A percentile compares a stretch with the other conserved stretches of the same genome.
phyloP scores from a whole-genome alignment of 2,888 invertebrate genomes.

The Torymus tubicola region DNA sequence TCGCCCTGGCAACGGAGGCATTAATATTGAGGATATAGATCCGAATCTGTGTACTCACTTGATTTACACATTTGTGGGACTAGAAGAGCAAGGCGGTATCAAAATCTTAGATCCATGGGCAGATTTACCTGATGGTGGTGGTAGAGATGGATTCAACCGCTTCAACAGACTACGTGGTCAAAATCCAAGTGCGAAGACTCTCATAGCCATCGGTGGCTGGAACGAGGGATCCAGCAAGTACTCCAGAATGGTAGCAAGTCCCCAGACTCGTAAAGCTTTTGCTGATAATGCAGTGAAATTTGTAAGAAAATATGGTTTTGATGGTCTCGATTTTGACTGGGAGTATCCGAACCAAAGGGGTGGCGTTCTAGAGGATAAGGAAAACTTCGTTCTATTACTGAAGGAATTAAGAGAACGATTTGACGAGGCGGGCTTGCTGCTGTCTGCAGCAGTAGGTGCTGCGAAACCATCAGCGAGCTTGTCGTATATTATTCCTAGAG shows the following conservation, averaged over 20 bases:
- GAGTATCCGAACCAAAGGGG: slow-evolving; percentile 82
- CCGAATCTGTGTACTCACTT: slow-evolving; percentile 85
- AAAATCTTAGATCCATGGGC: slow-evolving; percentile 80
- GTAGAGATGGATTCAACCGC: slow-evolving; percentile 75
- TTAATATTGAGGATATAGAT: slow-evolving; percentile 82
- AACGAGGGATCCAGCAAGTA: slow-evolving; percentile 81
- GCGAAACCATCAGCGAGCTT: slow-evolving; percentile 76
- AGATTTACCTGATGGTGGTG: slow-evolving; percentile 79
- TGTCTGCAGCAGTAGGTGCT: slow-evolving; percentile 77
- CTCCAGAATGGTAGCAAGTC: slow-evolving; percentile 79
- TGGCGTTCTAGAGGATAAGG: slow-evolving; percentile 74
- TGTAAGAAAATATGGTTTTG: slow-evolving; percentile 79
- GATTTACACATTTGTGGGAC: slow-evolving; percentile 85
- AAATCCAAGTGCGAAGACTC: slow-evolving; percentile 79
- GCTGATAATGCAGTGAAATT: slow-evolving; percentile 79
- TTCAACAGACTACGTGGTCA: slow-evolving; percentile 78
- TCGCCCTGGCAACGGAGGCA: slow-evolving; percentile 81
- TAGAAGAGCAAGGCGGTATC: slow-evolving; percentile 78
- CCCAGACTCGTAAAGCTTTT: slow-evolving; percentile 77
- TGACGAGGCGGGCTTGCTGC: slow-evolving; percentile 74
- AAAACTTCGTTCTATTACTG: slow-evolving; percentile 78
- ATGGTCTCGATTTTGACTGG: slow-evolving; percentile 86
- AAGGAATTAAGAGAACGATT: slow-evolving; percentile 80
- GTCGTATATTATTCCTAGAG: slow-evolving; percentile 79
- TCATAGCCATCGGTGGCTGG: slow-evolving; percentile 83